Base-by-base conservation (phyloP, 2,797 vertebrate genomes). In the Echeneis naucrates region DNA sequence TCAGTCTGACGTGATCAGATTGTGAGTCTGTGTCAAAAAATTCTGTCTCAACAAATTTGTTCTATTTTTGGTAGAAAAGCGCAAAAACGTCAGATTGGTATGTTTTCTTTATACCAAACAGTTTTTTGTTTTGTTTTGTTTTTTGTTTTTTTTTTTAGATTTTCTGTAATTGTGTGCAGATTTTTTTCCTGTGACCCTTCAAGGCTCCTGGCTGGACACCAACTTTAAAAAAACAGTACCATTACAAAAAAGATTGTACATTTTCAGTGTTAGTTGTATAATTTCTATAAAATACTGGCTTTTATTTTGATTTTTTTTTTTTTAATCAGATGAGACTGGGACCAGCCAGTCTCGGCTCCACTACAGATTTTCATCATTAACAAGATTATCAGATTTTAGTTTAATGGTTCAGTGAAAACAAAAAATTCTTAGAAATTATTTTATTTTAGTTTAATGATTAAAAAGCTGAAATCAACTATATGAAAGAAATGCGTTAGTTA, bases 1-100 rank as follows among this genome's bases (percentile, higher is more conserved):
- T 42, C 56, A 58, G 56, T 42, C 14, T 42, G 56, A 14, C 37
- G 13, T 14, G 12, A n/a, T 38, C 3, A 14, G 37, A 14, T 37
- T 38, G 37, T 16, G 37, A 37, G 32, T 32, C 32, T 35, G 33
- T 35, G 33, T 80, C 26, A 85, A 75, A 78, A 78, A 83, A 83
- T 87, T 89, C 86, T 86, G 88, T 90, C 70, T 66, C 71, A 85
- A 81, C 56, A n/a, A n/a, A n/a, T 13, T 9, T 37, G 5, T 33
- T 48, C 4, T 13, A 19, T 5, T 57, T 89, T 86, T 92, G 90
- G 89, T 90, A 88, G 84, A 89, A 72, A 19, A 89, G 82, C 90
- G 90, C 84, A 50, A 47, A 91, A 74, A 77, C 60, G 75, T 57
- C 57, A 60, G 69, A 89, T 85, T 84, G 72, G 61, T 80, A 85